A percentile compares a stretch with the other conserved stretches of the same genome.
Evolutionary conservation across 2,797 vertebrate genomes (phyloP).

Genomic region (Threskiornis aethiopicus): DNA sequence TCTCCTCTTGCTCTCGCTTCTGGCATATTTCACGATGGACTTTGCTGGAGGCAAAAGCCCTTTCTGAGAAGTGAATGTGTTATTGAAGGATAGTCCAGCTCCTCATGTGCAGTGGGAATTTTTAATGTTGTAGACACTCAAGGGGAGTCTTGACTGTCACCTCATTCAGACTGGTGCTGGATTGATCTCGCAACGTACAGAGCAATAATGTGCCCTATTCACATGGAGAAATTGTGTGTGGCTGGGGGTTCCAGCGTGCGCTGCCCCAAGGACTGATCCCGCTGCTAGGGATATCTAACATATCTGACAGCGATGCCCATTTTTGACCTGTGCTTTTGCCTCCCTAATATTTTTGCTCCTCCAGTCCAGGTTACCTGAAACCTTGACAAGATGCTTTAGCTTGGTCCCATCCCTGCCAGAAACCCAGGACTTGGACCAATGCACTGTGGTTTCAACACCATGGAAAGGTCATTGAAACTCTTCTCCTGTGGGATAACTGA

Average conservation of each 20-base stretch:
- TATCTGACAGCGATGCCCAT: fast-evolving
- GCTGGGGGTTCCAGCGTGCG: fast-evolving
- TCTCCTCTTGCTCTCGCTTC: background rate
- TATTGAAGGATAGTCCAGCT: background rate
- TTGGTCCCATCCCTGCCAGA: background rate
- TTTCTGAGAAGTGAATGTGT: background rate
- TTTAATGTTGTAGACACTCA: background rate
- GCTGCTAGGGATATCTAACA: background rate
- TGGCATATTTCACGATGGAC: background rate
- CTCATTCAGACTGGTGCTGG: fast-evolving
- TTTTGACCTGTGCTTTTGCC: background rate
- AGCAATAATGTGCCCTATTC: background rate
- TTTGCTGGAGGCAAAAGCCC: background rate
- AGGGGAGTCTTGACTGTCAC: background rate
- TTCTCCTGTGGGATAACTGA: fast-evolving
- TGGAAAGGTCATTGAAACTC: background rate
- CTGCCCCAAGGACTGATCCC: background rate
- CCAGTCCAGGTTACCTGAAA: background rate
- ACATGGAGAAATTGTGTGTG: fast-evolving
- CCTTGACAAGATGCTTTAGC: background rate
- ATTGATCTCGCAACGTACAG: background rate
- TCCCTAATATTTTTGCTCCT: background rate
- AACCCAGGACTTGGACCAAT: background rate
- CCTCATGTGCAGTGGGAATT: fast-evolving
- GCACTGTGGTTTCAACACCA: fast-evolving